Conservation (phyloP, 2,888 invertebrate genomes). For the Drosophila phalerata region DNA sequence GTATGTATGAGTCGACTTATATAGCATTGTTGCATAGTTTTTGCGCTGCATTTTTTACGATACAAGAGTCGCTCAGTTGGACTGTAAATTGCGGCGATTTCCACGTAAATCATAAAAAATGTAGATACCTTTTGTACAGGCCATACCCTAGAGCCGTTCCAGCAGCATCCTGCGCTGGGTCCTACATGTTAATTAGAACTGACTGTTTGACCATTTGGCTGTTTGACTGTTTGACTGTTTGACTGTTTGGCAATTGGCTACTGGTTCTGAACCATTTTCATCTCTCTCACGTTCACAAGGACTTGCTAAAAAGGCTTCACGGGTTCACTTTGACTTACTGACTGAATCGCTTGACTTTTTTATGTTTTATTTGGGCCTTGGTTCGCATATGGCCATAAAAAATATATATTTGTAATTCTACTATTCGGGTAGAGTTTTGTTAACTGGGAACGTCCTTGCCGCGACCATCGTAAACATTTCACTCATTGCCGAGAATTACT, state of each 20-base stretch:
- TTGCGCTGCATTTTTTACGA: conserved; percentile 73
- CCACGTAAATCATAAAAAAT: conserved; percentile 81
- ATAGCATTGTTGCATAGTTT: conserved; percentile 14
- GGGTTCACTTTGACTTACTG: conserved; percentile 57
- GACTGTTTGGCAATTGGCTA: conserved; percentile 57
- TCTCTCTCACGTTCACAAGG: conserved; percentile 80
- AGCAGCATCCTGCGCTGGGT: conserved; percentile 46
- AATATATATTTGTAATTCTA: conserved; percentile 16
- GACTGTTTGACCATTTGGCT: conserved; percentile 13
- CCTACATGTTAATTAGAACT: conserved; percentile 77
- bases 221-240: background rate
- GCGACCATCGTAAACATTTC: conserved; percentile 60
- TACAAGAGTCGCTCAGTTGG: conserved; percentile 7
- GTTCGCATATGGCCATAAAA: conserved; percentile 58
- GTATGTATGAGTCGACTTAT: background rate
- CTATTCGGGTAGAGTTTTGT: conserved; percentile 51
- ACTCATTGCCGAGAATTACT: conserved; percentile 73
- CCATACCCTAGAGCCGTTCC: conserved; percentile 28
- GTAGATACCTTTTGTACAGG: conserved; percentile 49
- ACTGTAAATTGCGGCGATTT: conserved; percentile 69
- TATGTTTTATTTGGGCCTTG: conserved; percentile 38
- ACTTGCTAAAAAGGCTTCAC: conserved; percentile 70
- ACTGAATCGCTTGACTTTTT: conserved; percentile 67
- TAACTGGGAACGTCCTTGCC: conserved; percentile 62
- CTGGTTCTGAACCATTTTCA: conserved; percentile 63